Evolutionary conservation across 2,113 vertebrate species (phyloP).

Genomic region (Fregetta grallaria): DNA sequence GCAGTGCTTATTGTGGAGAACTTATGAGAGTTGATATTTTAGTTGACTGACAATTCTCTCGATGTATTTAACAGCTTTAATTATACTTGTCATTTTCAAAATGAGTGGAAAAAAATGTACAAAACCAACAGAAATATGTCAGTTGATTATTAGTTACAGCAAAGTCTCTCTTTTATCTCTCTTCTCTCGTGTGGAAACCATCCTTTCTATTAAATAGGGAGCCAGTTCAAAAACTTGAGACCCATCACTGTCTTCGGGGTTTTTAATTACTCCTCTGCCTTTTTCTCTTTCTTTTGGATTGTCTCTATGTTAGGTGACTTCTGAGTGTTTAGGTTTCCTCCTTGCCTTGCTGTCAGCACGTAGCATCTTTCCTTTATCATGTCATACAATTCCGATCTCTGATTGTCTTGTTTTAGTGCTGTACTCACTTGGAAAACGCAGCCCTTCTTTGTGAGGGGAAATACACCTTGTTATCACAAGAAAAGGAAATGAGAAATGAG

Average conservation of each 20-base stretch:
- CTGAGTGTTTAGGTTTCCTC: slow-evolving; percentile 3
- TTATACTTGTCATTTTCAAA: slow-evolving; percentile 71
- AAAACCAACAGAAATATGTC: slow-evolving; percentile 66
- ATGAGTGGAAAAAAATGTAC: slow-evolving; percentile 46
- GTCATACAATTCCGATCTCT: background rate
- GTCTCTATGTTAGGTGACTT: background rate
- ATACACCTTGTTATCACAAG: background rate
- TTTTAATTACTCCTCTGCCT: slow-evolving; percentile 56
- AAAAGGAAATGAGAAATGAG: background rate
- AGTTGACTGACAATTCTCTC: slow-evolving; percentile 65
- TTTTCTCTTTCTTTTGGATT: background rate
- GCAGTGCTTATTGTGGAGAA: slow-evolving; percentile 40
- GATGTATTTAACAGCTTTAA: slow-evolving; percentile 71
- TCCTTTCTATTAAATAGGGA: slow-evolving; percentile 38
- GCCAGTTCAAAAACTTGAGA: slow-evolving; percentile 55
- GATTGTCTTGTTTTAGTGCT: background rate
- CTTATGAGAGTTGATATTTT: slow-evolving; percentile 60
- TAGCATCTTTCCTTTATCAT: background rate
- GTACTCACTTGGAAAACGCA: rapidly evolving
- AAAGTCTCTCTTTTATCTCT: slow-evolving; percentile 43
- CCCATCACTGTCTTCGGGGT: slow-evolving; percentile 32
- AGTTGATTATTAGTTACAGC: slow-evolving; percentile 65
- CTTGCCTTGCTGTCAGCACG: background rate
- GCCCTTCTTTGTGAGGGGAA: background rate
- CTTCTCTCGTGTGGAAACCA: slow-evolving; percentile 54